Base-by-base conservation (phyloP, 2,888 invertebrate genomes). In the Coenonympha arcania region DNA sequence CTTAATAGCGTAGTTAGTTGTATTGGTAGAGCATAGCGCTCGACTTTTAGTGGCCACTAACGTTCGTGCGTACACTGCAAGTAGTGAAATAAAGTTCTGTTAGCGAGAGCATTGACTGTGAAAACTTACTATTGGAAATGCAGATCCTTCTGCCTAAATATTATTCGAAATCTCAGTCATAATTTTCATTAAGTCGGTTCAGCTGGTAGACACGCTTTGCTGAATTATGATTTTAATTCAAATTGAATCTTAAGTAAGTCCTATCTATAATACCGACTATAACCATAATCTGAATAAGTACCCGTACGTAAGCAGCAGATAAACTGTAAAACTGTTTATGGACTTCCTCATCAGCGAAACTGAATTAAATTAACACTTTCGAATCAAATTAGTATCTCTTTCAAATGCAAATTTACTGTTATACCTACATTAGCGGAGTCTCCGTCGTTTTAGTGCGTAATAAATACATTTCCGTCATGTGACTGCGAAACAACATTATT, bases 381-480 rank as follows among this genome's bases (percentile, higher is more conserved):
- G 24, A 34, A 16, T 24, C n/a, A 22, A 28, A 39, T 46, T 39
- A 20, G 15, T 37, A 41, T n/a, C 33, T 40, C 36, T 46, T 43
- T 24, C 26, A 30, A 20, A 49, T 44, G 40, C 44, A 24, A 43
- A 26, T 46, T 45, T 48, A 48, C 24, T 45, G 26, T 46, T 48
- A 24, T 26, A 48, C 30, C 40, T n/a, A 48, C 40, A 50, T 46
- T 46, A 50, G 33, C 33, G 8, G 18, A 48, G 16, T 40, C 44
- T 51, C 37, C 30, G 39, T 33, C 9, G 24, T 34, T 43, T 44
- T 43, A 44, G 55, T 50, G 31, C 40, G 37, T 33, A 50, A 54
- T 52, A 52, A 61, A 66, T 62, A 68, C 62, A 62, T 67, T 66
- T 67, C 68, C 63, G 57, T 58, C 58, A 56, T 39, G 26, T 40